Evolutionary conservation across 2,888 invertebrate genomes (phyloP).

Genomic region (Chironomus tentans): DNA sequence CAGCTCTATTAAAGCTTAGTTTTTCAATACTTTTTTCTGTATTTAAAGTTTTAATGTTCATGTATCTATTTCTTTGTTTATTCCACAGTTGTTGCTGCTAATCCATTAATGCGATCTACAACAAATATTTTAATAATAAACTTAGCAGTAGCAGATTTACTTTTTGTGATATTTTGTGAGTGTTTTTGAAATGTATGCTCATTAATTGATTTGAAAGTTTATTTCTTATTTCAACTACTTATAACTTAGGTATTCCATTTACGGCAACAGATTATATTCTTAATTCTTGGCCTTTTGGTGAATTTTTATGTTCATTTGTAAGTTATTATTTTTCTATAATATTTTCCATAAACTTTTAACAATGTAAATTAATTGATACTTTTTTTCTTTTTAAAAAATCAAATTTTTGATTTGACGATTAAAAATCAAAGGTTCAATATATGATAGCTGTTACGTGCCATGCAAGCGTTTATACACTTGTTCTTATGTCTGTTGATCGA

Average conservation of each 20-base stretch:
- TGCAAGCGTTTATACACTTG: conserved; percentile 86
- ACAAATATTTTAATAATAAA: conserved; percentile 88
- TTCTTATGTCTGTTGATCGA: conserved; percentile 85
- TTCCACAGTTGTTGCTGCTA: conserved; percentile 63
- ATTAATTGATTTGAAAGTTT: neutral
- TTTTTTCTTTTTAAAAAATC: too few species aligned
- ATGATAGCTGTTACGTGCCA: conserved; percentile 87
- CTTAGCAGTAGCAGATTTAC: conserved; percentile 78
- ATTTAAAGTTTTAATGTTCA: neutral
- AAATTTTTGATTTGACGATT: too few species aligned
- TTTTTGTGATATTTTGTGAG: conserved; percentile 82
- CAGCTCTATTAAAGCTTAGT: too few species aligned
- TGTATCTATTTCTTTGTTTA: neutral
- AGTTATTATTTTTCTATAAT: neutral
- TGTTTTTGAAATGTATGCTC: neutral
- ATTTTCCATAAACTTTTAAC: too few species aligned
- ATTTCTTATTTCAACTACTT: neutral
- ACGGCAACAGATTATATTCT: conserved; percentile 85
- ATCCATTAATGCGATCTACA: conserved; percentile 86
- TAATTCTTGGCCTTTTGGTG: conserved; percentile 84
- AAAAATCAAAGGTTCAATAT: conserved; percentile 64
- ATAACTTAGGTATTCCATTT: conserved; percentile 58
- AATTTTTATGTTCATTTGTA: conserved; percentile 68
- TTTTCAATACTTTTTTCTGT: too few species aligned
- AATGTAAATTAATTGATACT: too few species aligned